These are phyloP conservation scores for Patiria pectinifera DNA, from an alignment of 53 echinoderm and acorn worm species.

Conservation along the genomic window DNA sequence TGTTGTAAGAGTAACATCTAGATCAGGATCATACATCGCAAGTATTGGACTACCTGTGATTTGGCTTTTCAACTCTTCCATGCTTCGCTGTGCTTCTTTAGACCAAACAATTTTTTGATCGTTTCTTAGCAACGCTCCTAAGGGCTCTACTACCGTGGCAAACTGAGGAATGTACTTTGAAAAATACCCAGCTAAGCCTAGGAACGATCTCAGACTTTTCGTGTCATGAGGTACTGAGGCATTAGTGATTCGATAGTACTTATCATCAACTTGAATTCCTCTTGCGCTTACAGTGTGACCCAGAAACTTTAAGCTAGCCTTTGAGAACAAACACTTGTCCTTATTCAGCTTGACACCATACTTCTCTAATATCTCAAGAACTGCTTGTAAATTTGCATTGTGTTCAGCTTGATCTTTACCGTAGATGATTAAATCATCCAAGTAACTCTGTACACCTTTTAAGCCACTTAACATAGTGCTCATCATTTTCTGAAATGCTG, in stretches of 20 bases:
- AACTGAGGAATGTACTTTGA: slow-evolving; percentile 46
- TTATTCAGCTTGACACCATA: slow-evolving; percentile 43
- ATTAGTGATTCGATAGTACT: slow-evolving; percentile 35
- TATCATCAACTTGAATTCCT: slow-evolving; percentile 51
- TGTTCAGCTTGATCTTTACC: slow-evolving; percentile 63
- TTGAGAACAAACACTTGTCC: slow-evolving; percentile 55
- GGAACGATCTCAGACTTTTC: slow-evolving; percentile 48
- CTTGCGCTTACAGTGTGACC: slow-evolving; percentile 49
- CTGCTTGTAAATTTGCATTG: slow-evolving; percentile 40
- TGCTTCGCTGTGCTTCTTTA: slow-evolving; percentile 12
- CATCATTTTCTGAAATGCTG: slow-evolving; percentile 76
- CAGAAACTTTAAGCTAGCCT: slow-evolving; percentile 43
- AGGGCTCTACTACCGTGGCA: slow-evolving; percentile 44
- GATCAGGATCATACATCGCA: slow-evolving; percentile 39
- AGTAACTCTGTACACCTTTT: slow-evolving; percentile 61
- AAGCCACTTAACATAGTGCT: slow-evolving; percentile 49
- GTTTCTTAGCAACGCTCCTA: neutral
- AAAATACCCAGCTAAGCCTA: slow-evolving; percentile 58
- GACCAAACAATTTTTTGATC: slow-evolving; percentile 20
- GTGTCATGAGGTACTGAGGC: slow-evolving; percentile 44
- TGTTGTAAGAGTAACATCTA: slow-evolving; percentile 35
- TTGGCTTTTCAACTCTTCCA: slow-evolving; percentile 13
- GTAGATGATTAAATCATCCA: slow-evolving; percentile 75
- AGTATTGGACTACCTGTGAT: slow-evolving; percentile 22
- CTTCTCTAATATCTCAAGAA: slow-evolving; percentile 34